Conservation (phyloP, 2,888 invertebrate genomes). For the Chloromyia formosa region DNA sequence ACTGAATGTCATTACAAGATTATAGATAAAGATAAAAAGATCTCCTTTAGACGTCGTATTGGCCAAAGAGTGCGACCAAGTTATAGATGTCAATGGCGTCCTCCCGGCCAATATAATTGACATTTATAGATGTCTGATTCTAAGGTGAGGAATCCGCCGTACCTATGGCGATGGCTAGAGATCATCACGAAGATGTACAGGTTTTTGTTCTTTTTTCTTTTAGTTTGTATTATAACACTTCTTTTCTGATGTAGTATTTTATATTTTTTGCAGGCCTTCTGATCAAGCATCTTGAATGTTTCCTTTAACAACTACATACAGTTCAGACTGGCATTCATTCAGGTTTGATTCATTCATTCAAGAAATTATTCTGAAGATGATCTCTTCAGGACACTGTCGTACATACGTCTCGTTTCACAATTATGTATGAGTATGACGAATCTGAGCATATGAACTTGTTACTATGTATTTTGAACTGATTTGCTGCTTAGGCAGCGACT, state of each 20-base stretch:
- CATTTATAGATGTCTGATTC: background rate
- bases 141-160: conserved; percentile 1
- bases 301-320: background rate
- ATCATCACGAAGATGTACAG: background rate
- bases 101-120: no score
- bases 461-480: no score
- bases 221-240: conserved; percentile 15
- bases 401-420: no score
- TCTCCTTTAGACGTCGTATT: conserved; percentile 18
- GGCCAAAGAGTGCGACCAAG: background rate
- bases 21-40: conserved; percentile 35
- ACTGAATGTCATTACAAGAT: conserved; percentile 42
- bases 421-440: no score
- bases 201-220: background rate
- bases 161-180: background rate
- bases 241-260: background rate
- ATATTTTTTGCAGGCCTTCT: background rate
- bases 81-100: background rate
- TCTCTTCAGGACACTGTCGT: no score
- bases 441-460: no score
- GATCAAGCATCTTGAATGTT: background rate
- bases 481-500: no score
- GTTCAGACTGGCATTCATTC: conserved; percentile 18
- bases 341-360: conserved; percentile 34
- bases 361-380: conserved; percentile 15